phyloP scores from a whole-genome alignment of 2,888 invertebrate species.

The Netelia virgata region DNA sequence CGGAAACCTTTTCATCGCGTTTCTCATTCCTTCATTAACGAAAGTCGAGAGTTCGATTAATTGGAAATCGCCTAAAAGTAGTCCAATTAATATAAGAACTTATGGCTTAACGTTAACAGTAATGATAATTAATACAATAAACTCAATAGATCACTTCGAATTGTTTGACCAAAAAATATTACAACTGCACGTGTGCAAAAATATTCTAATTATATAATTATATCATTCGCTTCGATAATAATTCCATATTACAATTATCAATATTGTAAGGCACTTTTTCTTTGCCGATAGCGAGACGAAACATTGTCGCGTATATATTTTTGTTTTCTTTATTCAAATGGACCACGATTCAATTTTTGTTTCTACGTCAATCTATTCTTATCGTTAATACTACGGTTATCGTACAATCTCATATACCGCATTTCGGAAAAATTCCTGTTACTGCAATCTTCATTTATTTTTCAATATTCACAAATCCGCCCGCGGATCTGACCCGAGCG shows the following conservation, averaged over 20 bases:
- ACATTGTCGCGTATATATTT: not conserved
- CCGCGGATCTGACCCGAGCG: conserved; percentile 47
- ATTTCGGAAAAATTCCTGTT: conserved; percentile 86
- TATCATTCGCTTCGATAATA: not conserved
- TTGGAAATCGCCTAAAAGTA: not conserved
- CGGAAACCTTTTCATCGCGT: not conserved
- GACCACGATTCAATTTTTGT: conserved; percentile 53
- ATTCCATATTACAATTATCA: conserved; percentile 5
- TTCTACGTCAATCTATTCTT: conserved; percentile 59
- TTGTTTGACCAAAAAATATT: conserved; percentile 14
- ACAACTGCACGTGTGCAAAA: not conserved
- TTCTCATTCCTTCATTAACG: not conserved
- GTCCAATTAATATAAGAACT: not conserved
- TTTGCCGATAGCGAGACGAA: conserved; percentile 25
- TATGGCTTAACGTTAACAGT: not conserved
- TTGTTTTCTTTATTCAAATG: conserved; percentile 37
- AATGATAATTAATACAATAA: not conserved
- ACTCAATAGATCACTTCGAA: not conserved
- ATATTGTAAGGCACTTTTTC: conserved; percentile 33
- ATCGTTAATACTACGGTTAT: not conserved
- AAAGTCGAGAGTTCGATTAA: not conserved
- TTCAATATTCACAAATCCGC: conserved; percentile 53
- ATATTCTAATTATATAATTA: conserved; percentile 16
- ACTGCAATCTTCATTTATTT: not conserved
- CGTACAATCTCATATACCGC: conserved; percentile 87